Evolutionary conservation across 1,140 invertebrate genomes (phyloP), one percentile per base, ranked within the genome.

Genomic region (Trichomalopsis sarcophagae): DNA sequence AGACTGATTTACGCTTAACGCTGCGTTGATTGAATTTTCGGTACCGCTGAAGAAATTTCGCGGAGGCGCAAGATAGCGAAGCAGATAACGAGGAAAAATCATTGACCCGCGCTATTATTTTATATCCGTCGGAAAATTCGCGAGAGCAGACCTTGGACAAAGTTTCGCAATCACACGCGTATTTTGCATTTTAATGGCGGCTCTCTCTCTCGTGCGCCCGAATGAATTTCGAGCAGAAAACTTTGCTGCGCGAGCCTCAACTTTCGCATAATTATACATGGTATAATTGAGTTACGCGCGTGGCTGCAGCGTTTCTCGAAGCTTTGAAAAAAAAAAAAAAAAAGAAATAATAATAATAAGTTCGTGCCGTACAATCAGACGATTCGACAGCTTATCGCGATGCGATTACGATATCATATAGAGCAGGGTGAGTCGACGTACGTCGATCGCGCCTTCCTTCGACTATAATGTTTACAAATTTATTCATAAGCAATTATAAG

Each of bases 401-500:
- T 80, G 33, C 11, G 77, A 80, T 80, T 74, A 33, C 71, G 40
- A 74, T 40, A 33, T 74, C 17, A n/a, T 21, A n/a, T 5, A 0
- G 5, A n/a, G 73, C 73, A 10, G 1, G 0, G 9, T 10, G 73
- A 40, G 21, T 4, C 21, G 73, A 75, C 73, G 21, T 9, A 44
- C 2, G 21, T 44, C 73, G 73, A 79, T 62, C 76, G 40, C 23
- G 17, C 10, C 23, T 30, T 21, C 50, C 7, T 21, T 79, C 27
- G 27, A n/a, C n/a, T 77, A 27, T 77, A 27, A 68, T 68, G 55
- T 17, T 68, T 79, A 68, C 50, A 79, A 66, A 68, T 68, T 79
- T 79, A 79, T 79, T 79, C 50, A 79, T 68, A 30, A 79, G 30
- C 73, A 75, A 71, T 71, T 71, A 71, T 33, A 71, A 11, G 66